phyloP scores from a whole-genome alignment of 2,797 vertebrate genomes.

The Syngnathus acus region DNA sequence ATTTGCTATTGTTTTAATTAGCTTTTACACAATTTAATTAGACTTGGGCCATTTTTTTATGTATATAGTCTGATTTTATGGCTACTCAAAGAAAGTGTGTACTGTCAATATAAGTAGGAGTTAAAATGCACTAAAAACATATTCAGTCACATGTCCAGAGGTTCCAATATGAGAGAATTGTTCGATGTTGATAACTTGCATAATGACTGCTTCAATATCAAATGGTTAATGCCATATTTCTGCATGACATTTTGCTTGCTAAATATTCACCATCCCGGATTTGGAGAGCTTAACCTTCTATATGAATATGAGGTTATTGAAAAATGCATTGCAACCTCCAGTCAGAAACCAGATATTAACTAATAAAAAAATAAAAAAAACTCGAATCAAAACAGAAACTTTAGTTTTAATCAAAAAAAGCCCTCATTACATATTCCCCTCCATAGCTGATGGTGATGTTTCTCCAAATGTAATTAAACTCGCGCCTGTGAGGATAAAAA shows the following conservation, averaged over 20 bases:
- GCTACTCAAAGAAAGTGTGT: neutral
- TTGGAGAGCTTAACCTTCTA: slow-evolving; percentile 56
- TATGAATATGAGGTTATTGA: slow-evolving; percentile 54
- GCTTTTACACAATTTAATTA: too few species aligned
- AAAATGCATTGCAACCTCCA: slow-evolving; percentile 46
- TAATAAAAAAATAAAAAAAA: slow-evolving; percentile 51
- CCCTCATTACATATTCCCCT: slow-evolving; percentile 59
- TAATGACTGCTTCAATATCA: slow-evolving; percentile 46
- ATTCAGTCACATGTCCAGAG: neutral
- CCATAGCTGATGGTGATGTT: slow-evolving; percentile 43
- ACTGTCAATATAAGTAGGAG: neutral
- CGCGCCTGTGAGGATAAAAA: slow-evolving; percentile 71
- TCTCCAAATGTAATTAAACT: slow-evolving; percentile 69
- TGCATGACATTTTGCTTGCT: slow-evolving; percentile 61
- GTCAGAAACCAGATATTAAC: slow-evolving; percentile 57
- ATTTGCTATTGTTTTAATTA: too few species aligned
- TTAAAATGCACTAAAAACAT: neutral
- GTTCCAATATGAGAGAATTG: slow-evolving; percentile 8
- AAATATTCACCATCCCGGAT: slow-evolving; percentile 58
- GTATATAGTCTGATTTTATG: too few species aligned
- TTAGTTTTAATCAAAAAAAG: slow-evolving; percentile 68
- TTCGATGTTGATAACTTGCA: slow-evolving; percentile 37
- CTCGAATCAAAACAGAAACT: slow-evolving; percentile 58
- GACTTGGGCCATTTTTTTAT: too few species aligned
- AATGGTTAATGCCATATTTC: slow-evolving; percentile 51